Percentiles rank a stretch among this genome's conserved stretches.
phyloP scores from a whole-genome alignment of 2,113 vertebrate species.

The Seriola dumerili region DNA sequence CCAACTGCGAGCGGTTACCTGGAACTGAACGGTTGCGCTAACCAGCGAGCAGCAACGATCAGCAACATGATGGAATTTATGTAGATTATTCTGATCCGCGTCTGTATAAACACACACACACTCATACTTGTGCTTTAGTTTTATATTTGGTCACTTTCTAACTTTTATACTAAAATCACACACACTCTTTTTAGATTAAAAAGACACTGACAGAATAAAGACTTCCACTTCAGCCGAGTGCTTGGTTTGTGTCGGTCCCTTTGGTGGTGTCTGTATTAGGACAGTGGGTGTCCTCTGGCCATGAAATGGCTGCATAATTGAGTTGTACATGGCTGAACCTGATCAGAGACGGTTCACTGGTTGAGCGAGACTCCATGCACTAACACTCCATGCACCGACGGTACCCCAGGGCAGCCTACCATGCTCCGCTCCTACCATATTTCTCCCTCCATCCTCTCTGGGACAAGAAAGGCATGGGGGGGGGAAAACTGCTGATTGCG shows the following conservation, averaged over 20 bases:
- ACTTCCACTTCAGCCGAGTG: slow-evolving; percentile 43
- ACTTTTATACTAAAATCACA: slow-evolving; percentile 1
- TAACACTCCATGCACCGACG: slow-evolving; percentile 76
- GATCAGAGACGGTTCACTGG: slow-evolving; percentile 85
- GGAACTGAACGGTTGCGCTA: slow-evolving; percentile 37
- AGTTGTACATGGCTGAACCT: slow-evolving; percentile 86
- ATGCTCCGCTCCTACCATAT: slow-evolving; percentile 58
- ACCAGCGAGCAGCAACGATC: slow-evolving; percentile 58
- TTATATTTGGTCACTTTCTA: slow-evolving; percentile 1
- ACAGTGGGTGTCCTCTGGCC: slow-evolving; percentile 80
- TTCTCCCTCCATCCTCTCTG: slow-evolving; percentile 65
- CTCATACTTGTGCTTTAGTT: slow-evolving; percentile 7
- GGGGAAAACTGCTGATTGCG: slow-evolving; percentile 80
- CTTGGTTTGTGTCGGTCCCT: slow-evolving; percentile 56
- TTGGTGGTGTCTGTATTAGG: slow-evolving; percentile 75
- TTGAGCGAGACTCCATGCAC: slow-evolving; percentile 79
- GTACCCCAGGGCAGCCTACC: slow-evolving; percentile 73
- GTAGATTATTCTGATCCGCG: slow-evolving; percentile 62
- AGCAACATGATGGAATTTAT: slow-evolving; percentile 50
- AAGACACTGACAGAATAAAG: slow-evolving; percentile 38
- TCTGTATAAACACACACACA: slow-evolving; percentile 17
- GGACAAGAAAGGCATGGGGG: slow-evolving; percentile 57
- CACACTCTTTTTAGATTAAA: slow-evolving; percentile 27
- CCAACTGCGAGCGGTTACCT: slow-evolving; percentile 10
- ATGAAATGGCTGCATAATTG: slow-evolving; percentile 86